Conservation (phyloP, 2,888 invertebrate genomes). For the Disparrhopalites patrizii region DNA sequence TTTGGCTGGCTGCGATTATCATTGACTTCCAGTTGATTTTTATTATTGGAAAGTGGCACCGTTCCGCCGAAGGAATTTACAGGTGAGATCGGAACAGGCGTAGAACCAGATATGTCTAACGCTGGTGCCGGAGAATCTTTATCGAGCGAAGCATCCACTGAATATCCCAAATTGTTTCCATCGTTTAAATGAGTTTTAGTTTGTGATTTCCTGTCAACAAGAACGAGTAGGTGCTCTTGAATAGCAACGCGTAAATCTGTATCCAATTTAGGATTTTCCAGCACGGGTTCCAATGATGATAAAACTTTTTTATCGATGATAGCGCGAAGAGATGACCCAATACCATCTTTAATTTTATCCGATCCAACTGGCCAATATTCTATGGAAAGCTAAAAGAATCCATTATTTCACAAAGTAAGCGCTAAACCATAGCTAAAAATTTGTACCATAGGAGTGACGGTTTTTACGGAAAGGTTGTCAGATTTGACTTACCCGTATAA, state of each 20-base stretch:
- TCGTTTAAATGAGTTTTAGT: constrained; percentile 8
- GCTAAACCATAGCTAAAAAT: neutral
- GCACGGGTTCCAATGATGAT: constrained; percentile 76
- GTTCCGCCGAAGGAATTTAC: constrained; percentile 3
- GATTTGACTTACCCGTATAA: constrained; percentile 64
- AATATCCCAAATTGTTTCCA: constrained; percentile 13
- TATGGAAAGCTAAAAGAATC: constrained; percentile 70
- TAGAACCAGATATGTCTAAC: constrained; percentile 12
- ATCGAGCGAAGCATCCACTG: neutral
- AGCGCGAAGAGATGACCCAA: constrained; percentile 75
- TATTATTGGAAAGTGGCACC: neutral
- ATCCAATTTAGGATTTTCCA: constrained; percentile 83
- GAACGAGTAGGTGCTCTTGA: constrained; percentile 61
- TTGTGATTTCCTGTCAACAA: constrained; percentile 30
- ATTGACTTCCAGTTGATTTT: neutral
- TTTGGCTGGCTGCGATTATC: neutral
- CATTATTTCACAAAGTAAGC: constrained; percentile 49
- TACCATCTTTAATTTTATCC: constrained; percentile 74
- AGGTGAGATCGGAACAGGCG: neutral
- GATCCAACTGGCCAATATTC: constrained; percentile 77
- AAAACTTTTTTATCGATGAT: constrained; percentile 89
- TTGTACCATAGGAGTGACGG: too few species aligned
- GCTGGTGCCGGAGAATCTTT: constrained; percentile 18
- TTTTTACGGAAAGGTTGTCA: constrained; percentile 50
- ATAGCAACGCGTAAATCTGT: constrained; percentile 77